Percentiles rank a stretch among this genome's conserved stretches.
These are phyloP conservation scores for Alca torda DNA, from an alignment of 2,797 vertebrate species.

Conservation along the genomic window DNA sequence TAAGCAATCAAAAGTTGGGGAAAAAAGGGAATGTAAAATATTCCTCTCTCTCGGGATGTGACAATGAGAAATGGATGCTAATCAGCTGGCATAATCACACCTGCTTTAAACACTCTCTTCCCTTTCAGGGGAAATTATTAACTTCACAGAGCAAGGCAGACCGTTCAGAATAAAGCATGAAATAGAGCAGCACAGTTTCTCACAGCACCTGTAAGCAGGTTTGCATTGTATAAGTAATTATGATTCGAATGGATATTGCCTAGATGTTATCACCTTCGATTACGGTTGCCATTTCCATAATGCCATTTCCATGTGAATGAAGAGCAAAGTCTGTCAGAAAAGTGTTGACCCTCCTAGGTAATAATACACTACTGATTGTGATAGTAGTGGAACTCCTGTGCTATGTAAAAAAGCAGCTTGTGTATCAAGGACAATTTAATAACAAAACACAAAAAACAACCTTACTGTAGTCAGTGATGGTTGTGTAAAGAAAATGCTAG, in stretches of 20 bases:
- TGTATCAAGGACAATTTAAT: not conserved
- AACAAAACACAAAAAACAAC: not conserved
- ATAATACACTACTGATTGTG: slow-evolving; percentile 19
- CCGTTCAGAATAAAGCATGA: not conserved
- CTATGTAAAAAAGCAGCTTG: not conserved
- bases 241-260: slow-evolving; percentile 31
- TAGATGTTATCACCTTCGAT: slow-evolving; percentile 30
- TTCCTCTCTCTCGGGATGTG: not conserved
- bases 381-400: not conserved
- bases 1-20: not conserved
- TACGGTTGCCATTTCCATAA: slow-evolving; percentile 25
- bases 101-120: not conserved
- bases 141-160: not conserved
- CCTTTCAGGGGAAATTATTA: slow-evolving; percentile 15
- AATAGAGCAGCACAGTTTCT: not conserved
- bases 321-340: slow-evolving; percentile 29
- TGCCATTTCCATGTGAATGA: slow-evolving; percentile 29
- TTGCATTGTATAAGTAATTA: slow-evolving; percentile 23
- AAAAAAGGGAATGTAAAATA: not conserved
- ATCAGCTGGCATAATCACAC: slow-evolving; percentile 18
- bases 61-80: slow-evolving; percentile 22
- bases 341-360: slow-evolving; percentile 22
- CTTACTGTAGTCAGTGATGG: not conserved
- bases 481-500: not conserved
- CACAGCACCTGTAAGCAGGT: slow-evolving; percentile 9